These are phyloP conservation scores for Anguilla marmorata DNA, from an alignment of 2,797 vertebrate species.

Conservation along the genomic window DNA sequence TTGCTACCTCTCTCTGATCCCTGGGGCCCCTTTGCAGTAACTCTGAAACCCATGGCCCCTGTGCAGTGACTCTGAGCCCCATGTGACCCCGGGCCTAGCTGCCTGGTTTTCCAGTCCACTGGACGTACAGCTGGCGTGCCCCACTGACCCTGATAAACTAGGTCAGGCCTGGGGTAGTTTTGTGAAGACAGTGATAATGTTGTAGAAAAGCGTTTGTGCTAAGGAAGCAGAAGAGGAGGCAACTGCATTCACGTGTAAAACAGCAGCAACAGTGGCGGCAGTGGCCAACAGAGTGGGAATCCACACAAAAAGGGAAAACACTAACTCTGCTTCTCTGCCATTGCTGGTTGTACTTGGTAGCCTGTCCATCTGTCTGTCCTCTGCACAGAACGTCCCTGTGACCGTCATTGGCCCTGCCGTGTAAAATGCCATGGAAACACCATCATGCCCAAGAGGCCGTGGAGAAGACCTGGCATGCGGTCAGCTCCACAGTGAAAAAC, in stretches of 20 bases:
- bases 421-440: not conserved
- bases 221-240: no score
- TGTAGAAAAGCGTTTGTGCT: not conserved
- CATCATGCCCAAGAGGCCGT: not conserved
- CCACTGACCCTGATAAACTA: not conserved
- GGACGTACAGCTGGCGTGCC: not conserved
- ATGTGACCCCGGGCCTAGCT: not conserved
- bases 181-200: not conserved
- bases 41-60: not conserved
- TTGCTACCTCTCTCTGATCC: not conserved
- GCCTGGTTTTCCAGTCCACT: not conserved
- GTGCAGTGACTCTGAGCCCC: not conserved
- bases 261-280: no score
- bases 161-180: not conserved
- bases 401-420: not conserved
- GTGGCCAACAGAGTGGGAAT: not conserved
- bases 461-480: not conserved
- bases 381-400: not conserved
- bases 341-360: not conserved
- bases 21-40: not conserved
- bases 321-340: not conserved
- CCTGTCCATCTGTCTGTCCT: not conserved
- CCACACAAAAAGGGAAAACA: not conserved
- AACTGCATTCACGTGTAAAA: no score
- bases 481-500: not conserved